Evolutionary conservation across 2,797 vertebrate genomes (phyloP), one percentile per base, ranked within the genome.

Genomic region (Takifugu ocellatus): DNA sequence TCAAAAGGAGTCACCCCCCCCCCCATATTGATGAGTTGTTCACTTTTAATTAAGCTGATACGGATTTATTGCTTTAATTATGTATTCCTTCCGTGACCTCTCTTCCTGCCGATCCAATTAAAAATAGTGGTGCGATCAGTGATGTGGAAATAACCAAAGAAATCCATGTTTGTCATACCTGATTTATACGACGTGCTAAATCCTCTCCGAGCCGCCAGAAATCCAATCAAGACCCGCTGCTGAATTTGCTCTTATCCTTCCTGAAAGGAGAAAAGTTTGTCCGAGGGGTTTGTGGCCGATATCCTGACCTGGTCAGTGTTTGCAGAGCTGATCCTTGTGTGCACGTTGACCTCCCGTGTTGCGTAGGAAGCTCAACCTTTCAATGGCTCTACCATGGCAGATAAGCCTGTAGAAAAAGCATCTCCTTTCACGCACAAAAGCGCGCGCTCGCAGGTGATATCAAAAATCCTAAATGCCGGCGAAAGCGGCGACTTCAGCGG

Each of bases 81-180:
- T 82, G 60, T 56, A 79, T 79, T 90, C 80, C 70, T 61, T 81
- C 79, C 75, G 66, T 79, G 80, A 87, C 88, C 84, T 86, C 63
- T 85, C 80, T 77, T 87, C 61, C 60, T 86, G 57, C 31, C 70
- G 49, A 39, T 89, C 85, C 86, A 82, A 64, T 56, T 85, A 89
- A 69, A 88, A 88, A 84, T 76, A 84, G 73, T 66, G 78, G 75
- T 87, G 84, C 79, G 81, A 81, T 87, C 80, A 87, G 84, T 76
- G 70, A 88, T 88, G 81, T 79, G 77, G 21, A 54, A 87, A 90
- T 81, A 88, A 74, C 82, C 57, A 88, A 87, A 89, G 47, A 80
- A 77, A 87, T 90, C 72, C 69, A 82, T 90, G 90, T 91, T 91
- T 91, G 88, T 91, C 92, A 91, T 98, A 99, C 96, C 96, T 96